Evolutionary conservation across 2,113 vertebrate genomes (phyloP).

Genomic region (Fregetta grallaria): DNA sequence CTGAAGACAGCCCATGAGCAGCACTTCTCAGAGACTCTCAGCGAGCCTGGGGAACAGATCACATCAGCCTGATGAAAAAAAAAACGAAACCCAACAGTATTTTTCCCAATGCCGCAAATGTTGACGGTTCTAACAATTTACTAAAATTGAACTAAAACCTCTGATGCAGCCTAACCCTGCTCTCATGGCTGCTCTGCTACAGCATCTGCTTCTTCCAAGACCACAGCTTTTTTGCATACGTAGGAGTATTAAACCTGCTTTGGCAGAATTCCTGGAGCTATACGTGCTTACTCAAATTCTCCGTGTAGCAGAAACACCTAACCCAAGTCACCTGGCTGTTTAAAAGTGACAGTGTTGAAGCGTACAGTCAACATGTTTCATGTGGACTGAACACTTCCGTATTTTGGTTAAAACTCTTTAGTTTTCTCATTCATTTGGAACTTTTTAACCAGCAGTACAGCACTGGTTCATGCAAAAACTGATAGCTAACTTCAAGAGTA

Average conservation of each 20-base stretch:
- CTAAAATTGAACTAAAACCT: background rate
- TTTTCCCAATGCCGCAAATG: background rate
- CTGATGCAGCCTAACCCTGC: background rate
- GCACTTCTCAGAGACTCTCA: background rate
- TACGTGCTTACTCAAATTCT: background rate
- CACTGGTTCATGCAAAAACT: background rate
- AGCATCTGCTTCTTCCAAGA: constrained; percentile 1
- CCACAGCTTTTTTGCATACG: background rate
- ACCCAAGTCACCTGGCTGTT: background rate
- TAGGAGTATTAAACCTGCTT: constrained; percentile 32
- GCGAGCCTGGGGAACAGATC: background rate
- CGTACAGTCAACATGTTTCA: background rate
- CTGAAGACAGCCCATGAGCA: background rate
- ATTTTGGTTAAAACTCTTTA: background rate
- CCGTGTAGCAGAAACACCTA: background rate
- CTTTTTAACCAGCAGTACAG: background rate
- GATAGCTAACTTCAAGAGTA: background rate
- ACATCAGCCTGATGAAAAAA: background rate
- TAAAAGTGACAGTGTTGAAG: background rate
- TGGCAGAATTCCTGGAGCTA: constrained; percentile 10
- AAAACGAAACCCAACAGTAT: background rate
- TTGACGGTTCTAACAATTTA: background rate
- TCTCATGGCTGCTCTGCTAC: background rate
- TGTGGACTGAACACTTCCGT: background rate
- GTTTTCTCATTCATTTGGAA: background rate